Conservation (phyloP, 2,113 vertebrate species). For the Baryphthengus martii region DNA sequence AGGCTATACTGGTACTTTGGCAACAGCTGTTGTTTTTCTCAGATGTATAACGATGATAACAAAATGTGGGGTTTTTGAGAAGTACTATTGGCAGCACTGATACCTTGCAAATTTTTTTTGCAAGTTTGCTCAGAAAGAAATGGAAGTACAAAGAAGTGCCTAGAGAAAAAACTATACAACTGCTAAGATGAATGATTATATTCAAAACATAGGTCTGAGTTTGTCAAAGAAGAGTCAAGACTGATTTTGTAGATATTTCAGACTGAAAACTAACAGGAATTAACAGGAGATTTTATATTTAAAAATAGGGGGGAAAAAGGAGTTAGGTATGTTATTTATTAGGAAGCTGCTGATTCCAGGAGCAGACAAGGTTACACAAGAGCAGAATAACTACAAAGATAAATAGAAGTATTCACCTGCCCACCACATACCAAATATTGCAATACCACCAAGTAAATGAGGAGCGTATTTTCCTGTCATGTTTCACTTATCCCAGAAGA, state of each 20-base stretch:
- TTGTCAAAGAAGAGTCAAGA: neutral
- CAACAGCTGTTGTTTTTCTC: neutral
- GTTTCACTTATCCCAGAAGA: neutral
- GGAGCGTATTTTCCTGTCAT: neutral
- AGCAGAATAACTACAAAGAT: neutral
- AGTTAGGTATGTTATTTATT: neutral
- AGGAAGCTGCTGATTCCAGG: neutral
- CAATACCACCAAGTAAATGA: neutral
- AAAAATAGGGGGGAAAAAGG: too few relatives aligned
- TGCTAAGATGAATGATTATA: neutral
- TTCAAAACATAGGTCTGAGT: neutral
- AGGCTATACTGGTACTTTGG: neutral
- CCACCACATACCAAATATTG: neutral
- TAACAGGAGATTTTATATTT: neutral
- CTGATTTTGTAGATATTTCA: neutral
- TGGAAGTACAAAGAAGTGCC: neutral
- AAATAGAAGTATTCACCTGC: neutral
- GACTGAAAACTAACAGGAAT: neutral
- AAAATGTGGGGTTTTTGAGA: neutral
- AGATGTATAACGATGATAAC: neutral
- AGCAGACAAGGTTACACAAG: neutral
- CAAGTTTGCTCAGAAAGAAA: neutral
- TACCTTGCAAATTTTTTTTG: neutral
- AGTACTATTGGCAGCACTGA: neutral
- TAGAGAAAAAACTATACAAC: neutral